These are phyloP conservation scores for Larimichthys polyactis DNA, from an alignment of 2,113 vertebrate species.

Conservation along the genomic window DNA sequence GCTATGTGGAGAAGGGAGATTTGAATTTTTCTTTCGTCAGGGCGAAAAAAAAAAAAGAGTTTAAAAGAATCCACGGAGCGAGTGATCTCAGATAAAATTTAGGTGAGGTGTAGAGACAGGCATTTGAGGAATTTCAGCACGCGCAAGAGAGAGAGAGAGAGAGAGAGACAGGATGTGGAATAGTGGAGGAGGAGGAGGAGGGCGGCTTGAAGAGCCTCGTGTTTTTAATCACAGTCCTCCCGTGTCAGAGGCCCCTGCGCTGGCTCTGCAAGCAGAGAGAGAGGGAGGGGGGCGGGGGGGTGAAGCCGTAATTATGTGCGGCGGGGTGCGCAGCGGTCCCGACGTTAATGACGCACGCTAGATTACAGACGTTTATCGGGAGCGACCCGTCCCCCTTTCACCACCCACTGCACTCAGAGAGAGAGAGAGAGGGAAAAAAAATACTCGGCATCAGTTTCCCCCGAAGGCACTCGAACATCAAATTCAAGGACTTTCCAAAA, in stretches of 20 bases:
- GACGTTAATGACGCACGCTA: slow-evolving; percentile 77
- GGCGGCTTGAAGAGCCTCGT: slow-evolving; percentile 66
- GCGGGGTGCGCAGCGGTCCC: slow-evolving; percentile 64
- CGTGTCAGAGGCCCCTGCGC: slow-evolving; percentile 74
- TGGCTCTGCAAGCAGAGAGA: slow-evolving; percentile 70
- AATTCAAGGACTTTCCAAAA: slow-evolving; percentile 28
- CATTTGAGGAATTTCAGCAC: slow-evolving; percentile 68
- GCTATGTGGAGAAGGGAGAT: slow-evolving; percentile 14
- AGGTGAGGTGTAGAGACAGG: slow-evolving; percentile 54
- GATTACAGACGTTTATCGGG: slow-evolving; percentile 75
- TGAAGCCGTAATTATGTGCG: slow-evolving; percentile 80
- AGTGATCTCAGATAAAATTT: slow-evolving; percentile 53
- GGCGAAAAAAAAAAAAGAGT: too few species aligned
- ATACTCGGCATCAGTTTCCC: slow-evolving; percentile 38
- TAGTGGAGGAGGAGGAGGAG: slow-evolving; percentile 55
- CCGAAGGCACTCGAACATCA: not conserved
- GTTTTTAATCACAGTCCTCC: slow-evolving; percentile 82
- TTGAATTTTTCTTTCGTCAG: not conserved
- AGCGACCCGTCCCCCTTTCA: slow-evolving; percentile 48
- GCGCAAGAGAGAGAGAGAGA: not conserved
- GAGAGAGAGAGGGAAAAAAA: slow-evolving; percentile 18
- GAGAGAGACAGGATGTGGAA: slow-evolving; percentile 63
- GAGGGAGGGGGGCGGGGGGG: slow-evolving; percentile 42
- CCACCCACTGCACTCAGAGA: slow-evolving; percentile 43
- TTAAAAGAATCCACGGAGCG: slow-evolving; percentile 28